phyloP scores from a whole-genome alignment of 2,888 invertebrate genomes.

The Nemoura dubitans region DNA sequence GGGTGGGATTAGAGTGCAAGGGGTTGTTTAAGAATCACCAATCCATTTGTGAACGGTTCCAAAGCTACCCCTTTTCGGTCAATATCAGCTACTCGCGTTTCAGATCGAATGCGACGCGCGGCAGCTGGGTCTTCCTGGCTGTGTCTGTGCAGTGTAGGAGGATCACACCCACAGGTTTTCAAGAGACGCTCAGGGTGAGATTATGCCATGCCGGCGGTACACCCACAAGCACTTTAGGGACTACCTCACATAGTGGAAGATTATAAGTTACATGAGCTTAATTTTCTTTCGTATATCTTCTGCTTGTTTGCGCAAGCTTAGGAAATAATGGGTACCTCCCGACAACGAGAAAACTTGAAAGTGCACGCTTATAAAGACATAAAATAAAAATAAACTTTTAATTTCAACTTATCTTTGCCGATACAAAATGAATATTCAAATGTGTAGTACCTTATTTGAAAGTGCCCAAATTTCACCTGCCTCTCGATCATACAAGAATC shows the following conservation, averaged over 20 bases:
- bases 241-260: neutral
- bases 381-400: too few species aligned
- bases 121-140: neutral
- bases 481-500: too few species aligned
- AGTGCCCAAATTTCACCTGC: too few species aligned
- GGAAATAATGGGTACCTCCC: neutral
- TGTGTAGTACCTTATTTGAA: too few species aligned
- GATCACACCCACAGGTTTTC: too few species aligned
- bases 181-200: neutral
- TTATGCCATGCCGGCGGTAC: constrained; percentile 1
- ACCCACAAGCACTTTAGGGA: neutral
- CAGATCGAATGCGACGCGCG: neutral
- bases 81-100: constrained; percentile 29
- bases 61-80: constrained; percentile 31
- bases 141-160: too few species aligned
- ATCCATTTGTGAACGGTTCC: constrained; percentile 34
- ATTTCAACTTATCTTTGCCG: too few species aligned
- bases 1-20: constrained; percentile 7
- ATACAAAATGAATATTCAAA: too few species aligned
- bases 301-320: neutral
- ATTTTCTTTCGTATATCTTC: neutral
- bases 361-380: too few species aligned
- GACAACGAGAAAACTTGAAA: neutral
- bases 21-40: constrained; percentile 42
- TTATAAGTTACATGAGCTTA: neutral